phyloP scores from a whole-genome alignment of 2,888 invertebrate genomes.

The Sepioteuthis lessoniana region DNA sequence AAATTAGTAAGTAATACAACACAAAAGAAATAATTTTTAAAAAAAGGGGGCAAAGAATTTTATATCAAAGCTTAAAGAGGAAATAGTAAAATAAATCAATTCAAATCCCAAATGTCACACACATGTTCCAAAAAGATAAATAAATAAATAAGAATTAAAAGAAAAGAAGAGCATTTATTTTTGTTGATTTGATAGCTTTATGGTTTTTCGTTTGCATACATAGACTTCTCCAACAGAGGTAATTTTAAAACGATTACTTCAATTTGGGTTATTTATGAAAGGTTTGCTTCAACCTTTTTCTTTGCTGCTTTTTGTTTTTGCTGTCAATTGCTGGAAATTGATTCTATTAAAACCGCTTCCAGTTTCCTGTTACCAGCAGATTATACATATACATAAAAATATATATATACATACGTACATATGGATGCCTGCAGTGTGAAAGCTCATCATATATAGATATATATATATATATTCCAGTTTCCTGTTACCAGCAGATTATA shows the following conservation, averaged over 20 bases:
- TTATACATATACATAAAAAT: background rate
- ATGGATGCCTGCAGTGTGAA: too few species aligned
- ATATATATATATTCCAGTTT: too few species aligned
- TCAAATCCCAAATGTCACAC: background rate
- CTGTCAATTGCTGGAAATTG: background rate
- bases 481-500: too few species aligned
- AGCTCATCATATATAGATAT: too few species aligned
- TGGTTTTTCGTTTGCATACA: background rate
- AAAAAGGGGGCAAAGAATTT: too few species aligned
- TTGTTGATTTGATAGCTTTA: background rate
- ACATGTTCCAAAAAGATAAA: background rate
- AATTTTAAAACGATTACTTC: constrained; percentile 6
- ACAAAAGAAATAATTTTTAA: too few species aligned
- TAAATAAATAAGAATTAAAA: background rate
- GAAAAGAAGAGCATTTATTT: background rate
- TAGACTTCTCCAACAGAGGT: background rate
- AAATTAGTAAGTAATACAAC: background rate
- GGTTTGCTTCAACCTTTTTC: background rate
- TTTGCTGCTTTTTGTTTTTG: background rate
- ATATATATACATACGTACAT: background rate
- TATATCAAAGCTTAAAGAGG: background rate
- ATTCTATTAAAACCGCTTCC: background rate
- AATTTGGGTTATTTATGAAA: background rate
- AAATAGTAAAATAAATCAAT: background rate
- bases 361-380: background rate